Conservation (phyloP, 2,797 vertebrate genomes). For the Lacerta bilineata region DNA sequence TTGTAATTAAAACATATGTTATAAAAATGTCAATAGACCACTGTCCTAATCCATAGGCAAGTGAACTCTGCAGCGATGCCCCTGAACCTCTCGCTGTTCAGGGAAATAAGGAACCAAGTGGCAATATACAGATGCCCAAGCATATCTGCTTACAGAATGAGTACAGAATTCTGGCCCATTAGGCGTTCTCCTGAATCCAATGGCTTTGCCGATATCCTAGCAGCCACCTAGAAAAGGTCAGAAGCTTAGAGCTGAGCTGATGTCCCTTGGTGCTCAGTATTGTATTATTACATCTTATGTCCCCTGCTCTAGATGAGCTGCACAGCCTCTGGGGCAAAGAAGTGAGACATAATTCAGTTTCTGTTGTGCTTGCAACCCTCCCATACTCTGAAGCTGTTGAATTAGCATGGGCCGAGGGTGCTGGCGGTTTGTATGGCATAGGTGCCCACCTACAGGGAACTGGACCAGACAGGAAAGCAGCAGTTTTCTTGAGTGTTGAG, state of each 20-base stretch:
- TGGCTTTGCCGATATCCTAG: background rate
- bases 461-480: background rate
- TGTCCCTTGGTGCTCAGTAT: background rate
- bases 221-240: background rate
- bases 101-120: background rate
- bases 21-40: background rate
- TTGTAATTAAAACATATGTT: background rate
- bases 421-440: background rate
- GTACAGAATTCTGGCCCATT: no score
- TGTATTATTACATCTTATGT: background rate
- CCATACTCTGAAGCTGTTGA: background rate
- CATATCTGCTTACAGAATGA: background rate
- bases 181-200: background rate
- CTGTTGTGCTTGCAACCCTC: background rate
- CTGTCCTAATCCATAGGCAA: background rate
- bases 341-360: background rate
- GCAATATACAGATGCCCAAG: background rate
- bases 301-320: background rate
- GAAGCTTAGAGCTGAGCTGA: background rate
- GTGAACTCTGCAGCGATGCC: fast-evolving
- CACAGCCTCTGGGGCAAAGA: background rate
- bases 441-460: background rate
- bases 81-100: no score
- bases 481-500: background rate
- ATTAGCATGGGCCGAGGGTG: background rate